These are phyloP conservation scores for Tetrao urogallus DNA, from an alignment of 2,113 vertebrate genomes.

Conservation along the genomic window DNA sequence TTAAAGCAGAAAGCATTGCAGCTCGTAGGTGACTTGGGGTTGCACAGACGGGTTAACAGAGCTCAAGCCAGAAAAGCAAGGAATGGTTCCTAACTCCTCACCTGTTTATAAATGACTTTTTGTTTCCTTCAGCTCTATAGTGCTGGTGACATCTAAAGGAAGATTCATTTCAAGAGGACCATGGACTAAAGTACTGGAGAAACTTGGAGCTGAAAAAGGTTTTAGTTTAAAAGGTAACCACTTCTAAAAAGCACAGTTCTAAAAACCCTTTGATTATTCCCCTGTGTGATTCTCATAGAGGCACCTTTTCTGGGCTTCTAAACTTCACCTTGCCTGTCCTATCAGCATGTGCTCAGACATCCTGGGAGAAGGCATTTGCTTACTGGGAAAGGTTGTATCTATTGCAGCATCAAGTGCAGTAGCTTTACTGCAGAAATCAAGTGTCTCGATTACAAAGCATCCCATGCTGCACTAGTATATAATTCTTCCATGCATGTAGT, in stretches of 20 bases:
- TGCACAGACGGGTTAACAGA: background rate
- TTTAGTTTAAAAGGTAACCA: slow-evolving; percentile 88
- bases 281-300: background rate
- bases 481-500: fast-evolving
- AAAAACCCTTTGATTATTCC: background rate
- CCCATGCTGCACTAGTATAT: background rate
- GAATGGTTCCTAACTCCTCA: background rate
- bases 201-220: slow-evolving; percentile 82
- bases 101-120: background rate
- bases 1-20: background rate
- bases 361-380: background rate
- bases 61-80: fast-evolving
- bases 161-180: slow-evolving; percentile 83
- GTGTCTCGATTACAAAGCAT: background rate
- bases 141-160: slow-evolving; percentile 90
- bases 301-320: background rate
- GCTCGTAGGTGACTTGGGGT: background rate
- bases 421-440: background rate
- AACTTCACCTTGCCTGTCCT: background rate
- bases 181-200: slow-evolving; percentile 89
- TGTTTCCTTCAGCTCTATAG: slow-evolving; percentile 83
- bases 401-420: background rate
- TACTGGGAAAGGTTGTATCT: background rate
- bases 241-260: background rate
- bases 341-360: background rate